Base-by-base conservation (phyloP, 2,797 vertebrate genomes). In the Paratrypauchen microcephalus region DNA sequence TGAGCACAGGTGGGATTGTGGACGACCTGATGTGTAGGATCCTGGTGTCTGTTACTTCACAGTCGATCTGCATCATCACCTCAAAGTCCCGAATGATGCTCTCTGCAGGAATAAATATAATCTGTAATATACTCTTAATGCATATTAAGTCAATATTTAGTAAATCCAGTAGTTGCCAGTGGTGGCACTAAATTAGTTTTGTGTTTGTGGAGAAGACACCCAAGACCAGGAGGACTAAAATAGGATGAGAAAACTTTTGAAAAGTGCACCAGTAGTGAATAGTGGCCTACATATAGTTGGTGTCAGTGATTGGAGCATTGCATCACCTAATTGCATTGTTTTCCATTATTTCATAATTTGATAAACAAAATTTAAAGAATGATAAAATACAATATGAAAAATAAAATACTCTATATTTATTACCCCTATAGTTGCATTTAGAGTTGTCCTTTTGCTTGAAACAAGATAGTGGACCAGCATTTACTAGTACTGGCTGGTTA, bases 41-140 rank as follows among this genome's bases (percentile, higher is more conserved):
- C 84, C 95, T 93, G 79, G 97, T 98, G 91, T 98, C 94, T 71
- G 96, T 96, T 70, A 99, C 98, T 76, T 99, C 97, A 3, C 97
- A 99, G 90, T 99, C 98, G 0, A 98, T 99, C 90, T 99, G 97
- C 97, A 99, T 99, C 98, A 99, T 99, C 83, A 97, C 95, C 84
- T 98, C 95, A 0, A 95, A 95, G 77, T 96, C 95, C 0, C 95
- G 92, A 79, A 98, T 96, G 62, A 98, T 89, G 18, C 96, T 96
- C 58, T 98, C 98, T 99, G 93, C 45, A 80, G 4, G n/a, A 70
- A 36, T 36, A 36, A 36, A 36, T 7, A 2, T 7, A 36, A 36
- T 36, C 32, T 36, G 32, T 36, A 36, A 36, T 36, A 36, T 36
- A 36, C 8, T 8, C 7, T 45, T 45, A 45, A 15, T 45, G 41